phyloP scores from a whole-genome alignment of 2,797 vertebrate species.

The Esox lucius region DNA sequence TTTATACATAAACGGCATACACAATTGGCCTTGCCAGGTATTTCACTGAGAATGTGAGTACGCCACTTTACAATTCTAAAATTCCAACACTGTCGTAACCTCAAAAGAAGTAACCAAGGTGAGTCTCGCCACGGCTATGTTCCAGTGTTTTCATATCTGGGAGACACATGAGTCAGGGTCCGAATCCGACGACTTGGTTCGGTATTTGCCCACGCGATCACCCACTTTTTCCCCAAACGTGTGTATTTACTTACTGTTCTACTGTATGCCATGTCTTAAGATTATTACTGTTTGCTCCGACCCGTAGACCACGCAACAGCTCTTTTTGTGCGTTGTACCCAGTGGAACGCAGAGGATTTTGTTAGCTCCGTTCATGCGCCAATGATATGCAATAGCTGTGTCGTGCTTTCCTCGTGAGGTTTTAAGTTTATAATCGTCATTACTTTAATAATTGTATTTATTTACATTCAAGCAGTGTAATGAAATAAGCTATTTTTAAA shows the following conservation, averaged over 20 bases:
- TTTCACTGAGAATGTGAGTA: neutral
- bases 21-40: too few relatives aligned
- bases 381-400: neutral
- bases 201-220: neutral
- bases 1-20: too few relatives aligned
- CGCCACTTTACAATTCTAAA: neutral
- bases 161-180: neutral
- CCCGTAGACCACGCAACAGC: neutral
- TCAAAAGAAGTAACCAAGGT: neutral
- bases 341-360: neutral
- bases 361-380: neutral
- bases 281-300: slow-evolving; percentile 5
- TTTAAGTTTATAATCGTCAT: neutral
- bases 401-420: neutral
- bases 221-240: neutral
- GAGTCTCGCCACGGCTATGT: too few relatives aligned
- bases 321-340: neutral
- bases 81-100: neutral
- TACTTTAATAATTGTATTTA: too few relatives aligned
- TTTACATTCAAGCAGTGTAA: too few relatives aligned
- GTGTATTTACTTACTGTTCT: neutral
- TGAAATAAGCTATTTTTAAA: neutral
- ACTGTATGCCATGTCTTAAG: neutral
- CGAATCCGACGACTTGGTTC: slow-evolving; percentile 6
- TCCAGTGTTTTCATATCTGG: neutral